Evolutionary conservation across 2,888 invertebrate species (phyloP), one percentile per base, ranked within the genome.

Genomic region (Hypsopygia costalis): DNA sequence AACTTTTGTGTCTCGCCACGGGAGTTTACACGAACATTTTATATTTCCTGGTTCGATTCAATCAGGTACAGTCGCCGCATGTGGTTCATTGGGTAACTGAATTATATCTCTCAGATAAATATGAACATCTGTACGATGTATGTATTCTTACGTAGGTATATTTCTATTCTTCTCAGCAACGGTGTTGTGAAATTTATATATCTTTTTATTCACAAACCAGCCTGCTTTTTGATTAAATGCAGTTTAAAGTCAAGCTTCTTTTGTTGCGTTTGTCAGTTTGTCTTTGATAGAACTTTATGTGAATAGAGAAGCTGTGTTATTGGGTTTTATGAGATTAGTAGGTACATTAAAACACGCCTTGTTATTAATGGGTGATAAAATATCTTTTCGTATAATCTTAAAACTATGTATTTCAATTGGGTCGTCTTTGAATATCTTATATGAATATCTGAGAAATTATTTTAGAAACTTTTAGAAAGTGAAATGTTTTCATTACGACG

Each of bases 11-110:
- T 64, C 59, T 61, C 81, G 48, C 85, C 58, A 69, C 82, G 77
- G 82, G 85, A 77, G 78, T 70, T 72, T 67, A 71, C 70, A 64
- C 67, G 61, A 57, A 48, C 58, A 55, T 69, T 68, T 60, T 65
- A 54, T 74, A 64, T 72, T 77, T 77, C 73, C 76, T 69, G 69
- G 68, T 61, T 63, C 58, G 58, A 56, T 72, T 70, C 66, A 73
- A 74, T 72, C 67, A 33, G 39, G 33, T 28, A 39, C 33, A 70
- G 57, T 62, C 81, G 63, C 83, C 69, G 68, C 82, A 79, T 82
- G 78, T 75, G 81, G 82, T 72, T 72, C 75, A 74, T 73, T 70
- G 70, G 69, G 59, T 77, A 76, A 76, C 78, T 77, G 80, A 85
- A 77, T 81, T 81, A 83, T 82, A 77, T 61, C 68, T 65, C 52